Conservation (phyloP, 1,140 invertebrate species). For the Onthophagus taurus region DNA sequence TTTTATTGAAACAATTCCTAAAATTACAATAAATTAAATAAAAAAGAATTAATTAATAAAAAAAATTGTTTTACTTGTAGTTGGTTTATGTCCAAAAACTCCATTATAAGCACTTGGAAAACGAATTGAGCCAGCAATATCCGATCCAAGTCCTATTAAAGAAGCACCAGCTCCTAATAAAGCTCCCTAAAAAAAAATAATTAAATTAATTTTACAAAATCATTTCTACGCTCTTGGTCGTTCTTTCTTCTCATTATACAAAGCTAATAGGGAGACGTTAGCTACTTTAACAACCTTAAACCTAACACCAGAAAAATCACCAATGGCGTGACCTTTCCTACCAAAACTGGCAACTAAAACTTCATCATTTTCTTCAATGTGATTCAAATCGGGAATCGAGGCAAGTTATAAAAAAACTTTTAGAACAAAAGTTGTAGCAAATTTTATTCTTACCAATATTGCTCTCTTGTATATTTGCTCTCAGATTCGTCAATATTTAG, state of each 20-base stretch:
- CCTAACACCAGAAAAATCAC: slow-evolving; percentile 96
- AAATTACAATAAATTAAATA: slow-evolving; percentile 4
- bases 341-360: slow-evolving; percentile 98
- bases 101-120: slow-evolving; percentile 79
- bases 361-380: slow-evolving; percentile 99
- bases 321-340: slow-evolving; percentile 98
- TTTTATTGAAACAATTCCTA: slow-evolving; percentile 38
- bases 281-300: slow-evolving; percentile 98
- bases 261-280: slow-evolving; percentile 93
- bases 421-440: too few relatives aligned
- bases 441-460: too few relatives aligned
- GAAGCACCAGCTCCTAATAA: slow-evolving; percentile 62
- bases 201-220: background rate
- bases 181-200: slow-evolving; percentile 48
- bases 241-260: slow-evolving; percentile 99
- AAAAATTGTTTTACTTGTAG: slow-evolving; percentile 43
- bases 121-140: slow-evolving; percentile 79
- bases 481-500: too few relatives aligned
- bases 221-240: slow-evolving; percentile 83
- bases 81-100: slow-evolving; percentile 80
- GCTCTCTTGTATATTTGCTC: too few relatives aligned
- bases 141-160: slow-evolving; percentile 73
- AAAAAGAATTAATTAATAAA: background rate
- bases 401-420: too few relatives aligned
- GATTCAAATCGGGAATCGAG: too few relatives aligned